These are phyloP conservation scores for Gavia stellata DNA, from an alignment of 2,113 vertebrate genomes.

Conservation along the genomic window DNA sequence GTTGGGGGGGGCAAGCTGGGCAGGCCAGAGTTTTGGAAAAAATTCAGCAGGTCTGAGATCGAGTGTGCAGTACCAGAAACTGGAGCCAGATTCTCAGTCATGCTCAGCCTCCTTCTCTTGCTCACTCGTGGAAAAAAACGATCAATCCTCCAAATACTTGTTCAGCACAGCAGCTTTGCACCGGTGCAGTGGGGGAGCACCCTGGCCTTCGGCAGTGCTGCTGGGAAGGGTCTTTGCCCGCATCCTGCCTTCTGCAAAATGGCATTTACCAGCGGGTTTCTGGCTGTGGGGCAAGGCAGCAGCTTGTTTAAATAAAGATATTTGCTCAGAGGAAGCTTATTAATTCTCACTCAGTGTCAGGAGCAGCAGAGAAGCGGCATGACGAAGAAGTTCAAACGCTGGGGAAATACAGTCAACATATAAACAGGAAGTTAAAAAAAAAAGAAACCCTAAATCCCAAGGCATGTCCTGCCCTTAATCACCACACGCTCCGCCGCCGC, in stretches of 20 bases:
- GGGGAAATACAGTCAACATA: conserved; percentile 22
- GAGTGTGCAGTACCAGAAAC: background rate
- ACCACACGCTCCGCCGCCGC: background rate
- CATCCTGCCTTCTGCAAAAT: background rate
- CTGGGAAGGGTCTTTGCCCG: background rate
- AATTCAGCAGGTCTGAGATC: background rate
- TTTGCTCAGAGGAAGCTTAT: conserved; percentile 50
- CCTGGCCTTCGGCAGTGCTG: background rate
- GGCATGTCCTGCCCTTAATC: conserved; percentile 42
- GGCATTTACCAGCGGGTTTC: background rate
- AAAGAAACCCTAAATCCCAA: background rate
- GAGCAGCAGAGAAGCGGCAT: background rate
- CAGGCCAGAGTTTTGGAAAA: background rate
- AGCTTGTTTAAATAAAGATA: background rate
- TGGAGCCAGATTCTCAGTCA: background rate
- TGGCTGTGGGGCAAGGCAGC: background rate
- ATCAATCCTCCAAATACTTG: background rate
- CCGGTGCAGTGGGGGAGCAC: background rate
- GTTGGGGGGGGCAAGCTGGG: background rate
- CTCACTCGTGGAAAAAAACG: background rate
- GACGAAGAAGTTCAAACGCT: conserved; percentile 12
- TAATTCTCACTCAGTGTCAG: background rate
- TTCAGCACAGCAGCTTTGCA: background rate
- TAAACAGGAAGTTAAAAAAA: conserved; percentile 54
- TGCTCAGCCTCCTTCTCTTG: background rate